A percentile compares a stretch with the other conserved stretches of the same genome.
These are phyloP conservation scores for Trematocara nigrifrons DNA, from an alignment of 2,113 vertebrate species.

Conservation along the genomic window DNA sequence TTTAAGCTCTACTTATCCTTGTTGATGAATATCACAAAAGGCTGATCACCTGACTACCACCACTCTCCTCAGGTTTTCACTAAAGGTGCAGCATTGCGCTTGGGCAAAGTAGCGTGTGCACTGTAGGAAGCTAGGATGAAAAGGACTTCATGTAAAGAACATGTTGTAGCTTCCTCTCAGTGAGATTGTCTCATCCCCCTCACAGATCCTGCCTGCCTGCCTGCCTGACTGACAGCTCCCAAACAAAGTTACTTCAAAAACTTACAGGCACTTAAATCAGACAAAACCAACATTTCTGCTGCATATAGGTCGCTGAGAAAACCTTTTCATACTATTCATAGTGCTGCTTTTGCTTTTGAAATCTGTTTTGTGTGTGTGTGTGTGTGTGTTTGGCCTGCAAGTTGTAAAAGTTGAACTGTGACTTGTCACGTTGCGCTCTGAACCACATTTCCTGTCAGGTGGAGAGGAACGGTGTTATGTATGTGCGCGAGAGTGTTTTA, in stretches of 20 bases:
- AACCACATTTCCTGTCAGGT: constrained; percentile 50
- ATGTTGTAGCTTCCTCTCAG: not conserved
- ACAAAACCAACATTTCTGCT: constrained; percentile 18
- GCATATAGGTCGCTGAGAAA: constrained; percentile 23
- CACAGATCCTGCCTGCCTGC: not conserved
- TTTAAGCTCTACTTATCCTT: not conserved
- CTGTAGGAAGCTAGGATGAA: constrained; percentile 19
- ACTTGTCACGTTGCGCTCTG: constrained; percentile 38
- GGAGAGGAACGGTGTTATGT: constrained; percentile 16
- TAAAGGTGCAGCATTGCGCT: not conserved
- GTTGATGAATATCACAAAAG: not conserved
- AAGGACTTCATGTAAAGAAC: constrained; percentile 8
- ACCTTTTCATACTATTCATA: not conserved
- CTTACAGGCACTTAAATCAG: constrained; percentile 10
- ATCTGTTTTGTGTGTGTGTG: not conserved
- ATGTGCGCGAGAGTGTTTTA: constrained; percentile 43
- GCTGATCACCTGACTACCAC: not conserved
- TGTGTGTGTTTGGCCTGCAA: not conserved
- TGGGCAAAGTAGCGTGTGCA: not conserved
- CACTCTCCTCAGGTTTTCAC: not conserved
- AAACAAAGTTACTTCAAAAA: constrained; percentile 21
- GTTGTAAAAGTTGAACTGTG: constrained; percentile 57
- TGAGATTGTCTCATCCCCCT: not conserved
- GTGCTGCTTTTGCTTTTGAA: constrained; percentile 21
- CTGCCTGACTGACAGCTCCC: constrained; percentile 31